These are phyloP conservation scores for Hyalella azteca DNA, from an alignment of 2,888 invertebrate genomes.

Conservation along the genomic window DNA sequence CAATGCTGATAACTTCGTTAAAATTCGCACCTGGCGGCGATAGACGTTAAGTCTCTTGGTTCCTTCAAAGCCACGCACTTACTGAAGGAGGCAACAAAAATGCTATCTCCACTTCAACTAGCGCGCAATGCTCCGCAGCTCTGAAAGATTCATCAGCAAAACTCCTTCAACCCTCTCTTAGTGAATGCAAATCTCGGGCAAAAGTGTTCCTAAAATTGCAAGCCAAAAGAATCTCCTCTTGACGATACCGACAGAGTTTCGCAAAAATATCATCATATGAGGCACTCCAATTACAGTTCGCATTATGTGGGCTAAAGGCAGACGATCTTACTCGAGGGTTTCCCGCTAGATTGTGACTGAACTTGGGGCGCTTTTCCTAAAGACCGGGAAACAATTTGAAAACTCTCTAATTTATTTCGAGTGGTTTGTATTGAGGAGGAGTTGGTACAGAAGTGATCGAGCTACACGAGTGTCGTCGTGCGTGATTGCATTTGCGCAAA, in stretches of 20 bases:
- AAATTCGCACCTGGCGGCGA: slow-evolving; percentile 30
- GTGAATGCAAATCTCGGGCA: slow-evolving; percentile 25
- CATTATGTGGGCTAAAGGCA: slow-evolving; percentile 30
- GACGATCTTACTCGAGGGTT: slow-evolving; percentile 28
- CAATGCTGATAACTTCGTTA: slow-evolving; percentile 26
- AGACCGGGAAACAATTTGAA: slow-evolving; percentile 35
- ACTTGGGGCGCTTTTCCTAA: slow-evolving; percentile 22
- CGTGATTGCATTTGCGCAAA: background rate
- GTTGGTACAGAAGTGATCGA: background rate
- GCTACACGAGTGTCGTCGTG: background rate
- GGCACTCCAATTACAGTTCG: slow-evolving; percentile 29
- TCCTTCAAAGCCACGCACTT: slow-evolving; percentile 35
- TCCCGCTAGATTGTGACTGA: slow-evolving; percentile 33
- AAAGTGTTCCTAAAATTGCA: slow-evolving; percentile 33
- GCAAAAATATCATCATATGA: slow-evolving; percentile 35
- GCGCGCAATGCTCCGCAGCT: slow-evolving; percentile 15
- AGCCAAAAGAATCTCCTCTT: slow-evolving; percentile 35
- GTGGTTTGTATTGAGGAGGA: slow-evolving; percentile 20
- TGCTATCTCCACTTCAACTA: slow-evolving; percentile 34
- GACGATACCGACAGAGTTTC: slow-evolving; percentile 37
- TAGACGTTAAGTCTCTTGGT: background rate
- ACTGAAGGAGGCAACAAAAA: slow-evolving; percentile 34
- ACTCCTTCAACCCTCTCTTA: slow-evolving; percentile 30
- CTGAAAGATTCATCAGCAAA: slow-evolving; percentile 34
- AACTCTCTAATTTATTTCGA: slow-evolving; percentile 29